Evolutionary conservation across 1,140 invertebrate genomes (phyloP), one percentile per base, ranked within the genome.

Genomic region (Drosophila repletoides): DNA sequence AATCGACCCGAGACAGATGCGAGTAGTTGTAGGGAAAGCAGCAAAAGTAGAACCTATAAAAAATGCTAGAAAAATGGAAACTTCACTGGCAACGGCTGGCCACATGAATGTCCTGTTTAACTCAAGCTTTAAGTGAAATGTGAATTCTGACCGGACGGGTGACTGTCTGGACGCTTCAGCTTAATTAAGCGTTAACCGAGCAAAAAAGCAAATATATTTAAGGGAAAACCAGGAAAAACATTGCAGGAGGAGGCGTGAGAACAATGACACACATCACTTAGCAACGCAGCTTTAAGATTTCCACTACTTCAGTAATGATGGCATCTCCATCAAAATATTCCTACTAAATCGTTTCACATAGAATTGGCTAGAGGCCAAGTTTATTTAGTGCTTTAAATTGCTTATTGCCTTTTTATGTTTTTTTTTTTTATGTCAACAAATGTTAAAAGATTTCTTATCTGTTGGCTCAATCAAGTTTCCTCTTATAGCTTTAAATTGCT

Each of bases 1-100:
- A 38, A 46, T 38, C 33, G 38, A 26, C 49, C 45, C 53, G 66
- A 70, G 68, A 69, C 68, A 61, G 68, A 49, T 69, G 51, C 53
- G n/a, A 58, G 22, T 21, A 29, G 19, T 7, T n/a, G 33, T 4
- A 14, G 33, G 7, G 31, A 22, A n/a, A 38, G 10, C n/a, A 33
- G 4, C 0, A 22, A 19, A 5, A 49, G 33, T 36, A 46, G n/a
- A 29, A 21, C 14, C 14, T 2, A 7, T n/a, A 31, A 49, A 40
- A 9, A 46, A 22, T 19, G 12, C 17, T 7, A 17, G 26, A 31
- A 21, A 48, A 48, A 17, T 19, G 36, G 6, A 22, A 41, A 28
- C 26, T 31, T 56, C 38, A 33, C 17, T 40, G 28, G 22, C 19
- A 34, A 7, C 5, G 33, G 5, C 17, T 15, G 38, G 12, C 17